Percentiles rank a stretch among this genome's conserved stretches.
Conservation (phyloP, 2,113 vertebrate species). For the Platysteira castanea region DNA sequence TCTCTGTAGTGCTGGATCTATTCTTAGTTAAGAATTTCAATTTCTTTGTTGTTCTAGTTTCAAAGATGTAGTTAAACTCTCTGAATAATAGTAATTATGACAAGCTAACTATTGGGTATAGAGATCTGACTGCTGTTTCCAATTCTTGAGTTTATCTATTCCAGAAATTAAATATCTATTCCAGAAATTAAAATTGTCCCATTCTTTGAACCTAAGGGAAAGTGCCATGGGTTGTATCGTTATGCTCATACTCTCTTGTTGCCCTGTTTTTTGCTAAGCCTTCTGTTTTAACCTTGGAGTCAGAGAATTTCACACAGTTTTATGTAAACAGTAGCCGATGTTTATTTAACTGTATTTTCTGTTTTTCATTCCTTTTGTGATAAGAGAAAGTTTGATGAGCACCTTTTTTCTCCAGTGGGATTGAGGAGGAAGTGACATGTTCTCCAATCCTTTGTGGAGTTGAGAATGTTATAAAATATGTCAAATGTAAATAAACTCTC, state of each 20-base stretch:
- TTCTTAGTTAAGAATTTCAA: not conserved
- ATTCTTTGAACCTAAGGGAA: not conserved
- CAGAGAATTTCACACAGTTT: too few relatives aligned
- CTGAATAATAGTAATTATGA: not conserved
- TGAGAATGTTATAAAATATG: too few relatives aligned
- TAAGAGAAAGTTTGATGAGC: too few relatives aligned
- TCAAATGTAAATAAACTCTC: too few relatives aligned
- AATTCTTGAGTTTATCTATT: not conserved
- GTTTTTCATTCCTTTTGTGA: too few relatives aligned
- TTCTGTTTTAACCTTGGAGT: too few relatives aligned
- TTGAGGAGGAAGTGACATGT: too few relatives aligned
- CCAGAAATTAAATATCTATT: not conserved
- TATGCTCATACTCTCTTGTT: not conserved
- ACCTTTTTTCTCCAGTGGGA: too few relatives aligned
- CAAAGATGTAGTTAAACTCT: not conserved
- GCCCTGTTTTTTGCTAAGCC: too few relatives aligned
- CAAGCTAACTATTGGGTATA: not conserved
- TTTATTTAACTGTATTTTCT: too few relatives aligned
- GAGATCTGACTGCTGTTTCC: not conserved
- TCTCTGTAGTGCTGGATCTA: not conserved
- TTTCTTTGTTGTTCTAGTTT: not conserved
- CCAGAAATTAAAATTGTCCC: not conserved
- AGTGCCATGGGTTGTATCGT: rapidly evolving
- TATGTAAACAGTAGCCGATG: too few relatives aligned
- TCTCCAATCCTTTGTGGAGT: too few relatives aligned